These are phyloP conservation scores for Struthidea cinerea DNA, from an alignment of 2,113 vertebrate species.

Conservation along the genomic window DNA sequence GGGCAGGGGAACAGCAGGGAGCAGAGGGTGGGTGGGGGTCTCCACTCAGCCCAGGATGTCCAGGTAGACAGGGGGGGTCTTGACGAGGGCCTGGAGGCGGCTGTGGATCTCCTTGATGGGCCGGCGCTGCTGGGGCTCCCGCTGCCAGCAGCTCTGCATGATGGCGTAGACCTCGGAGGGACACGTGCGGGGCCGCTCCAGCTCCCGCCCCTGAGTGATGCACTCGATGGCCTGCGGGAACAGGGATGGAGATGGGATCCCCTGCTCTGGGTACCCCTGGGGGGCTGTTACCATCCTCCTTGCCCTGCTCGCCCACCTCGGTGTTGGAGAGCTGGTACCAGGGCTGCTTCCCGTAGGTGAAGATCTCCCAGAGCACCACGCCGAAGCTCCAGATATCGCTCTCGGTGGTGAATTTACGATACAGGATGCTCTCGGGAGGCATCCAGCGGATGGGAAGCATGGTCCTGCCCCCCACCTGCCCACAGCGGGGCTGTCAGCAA, in stretches of 20 bases:
- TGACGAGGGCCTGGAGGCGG: slow-evolving; percentile 81
- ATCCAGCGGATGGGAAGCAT: slow-evolving; percentile 99
- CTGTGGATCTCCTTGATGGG: slow-evolving; percentile 89
- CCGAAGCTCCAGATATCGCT: slow-evolving; percentile 98
- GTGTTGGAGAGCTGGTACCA: slow-evolving; percentile 98
- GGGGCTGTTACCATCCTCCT: rapidly evolving
- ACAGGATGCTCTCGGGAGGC: slow-evolving; percentile 97
- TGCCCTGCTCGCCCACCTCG: slow-evolving; percentile 68
- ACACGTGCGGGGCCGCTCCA: slow-evolving; percentile 90
- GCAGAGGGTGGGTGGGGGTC: too few relatives aligned
- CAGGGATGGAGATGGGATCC: rapidly evolving
- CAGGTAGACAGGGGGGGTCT: slow-evolving; percentile 87
- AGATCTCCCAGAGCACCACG: slow-evolving; percentile 97
- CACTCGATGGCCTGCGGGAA: slow-evolving; percentile 87
- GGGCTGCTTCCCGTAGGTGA: slow-evolving; percentile 95
- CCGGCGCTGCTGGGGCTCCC: slow-evolving; percentile 89
- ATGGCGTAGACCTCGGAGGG: slow-evolving; percentile 88
- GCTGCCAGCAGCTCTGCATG: slow-evolving; percentile 97
- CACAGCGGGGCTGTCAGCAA: rapidly evolving
- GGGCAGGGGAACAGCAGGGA: not conserved
- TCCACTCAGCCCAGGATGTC: slow-evolving; percentile 55
- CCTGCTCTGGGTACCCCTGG: rapidly evolving
- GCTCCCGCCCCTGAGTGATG: slow-evolving; percentile 91
- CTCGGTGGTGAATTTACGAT: slow-evolving; percentile 93
- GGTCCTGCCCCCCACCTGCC: slow-evolving; percentile 91